phyloP scores from a whole-genome alignment of 2,113 vertebrate species.

The Lanius collurio region DNA sequence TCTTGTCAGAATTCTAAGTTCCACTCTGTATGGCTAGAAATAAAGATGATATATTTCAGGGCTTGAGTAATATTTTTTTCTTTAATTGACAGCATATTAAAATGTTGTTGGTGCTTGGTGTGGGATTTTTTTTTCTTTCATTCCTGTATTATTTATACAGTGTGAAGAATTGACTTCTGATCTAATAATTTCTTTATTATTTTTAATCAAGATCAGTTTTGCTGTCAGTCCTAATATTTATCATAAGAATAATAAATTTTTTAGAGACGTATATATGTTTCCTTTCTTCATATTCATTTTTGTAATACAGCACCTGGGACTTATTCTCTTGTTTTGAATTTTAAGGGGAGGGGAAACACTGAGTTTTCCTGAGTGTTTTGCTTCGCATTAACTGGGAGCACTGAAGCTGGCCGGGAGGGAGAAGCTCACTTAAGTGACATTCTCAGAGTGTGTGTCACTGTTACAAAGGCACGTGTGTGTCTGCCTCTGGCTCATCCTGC shows the following conservation, averaged over 20 bases:
- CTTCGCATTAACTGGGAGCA: background rate
- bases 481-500: background rate
- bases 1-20: background rate
- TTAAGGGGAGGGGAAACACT: background rate
- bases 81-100: background rate
- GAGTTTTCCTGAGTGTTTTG: background rate
- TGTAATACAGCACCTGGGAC: background rate
- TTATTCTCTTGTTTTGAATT: background rate
- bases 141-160: background rate
- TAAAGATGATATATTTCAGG: background rate
- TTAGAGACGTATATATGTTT: background rate
- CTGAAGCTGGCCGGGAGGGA: background rate
- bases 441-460: rapidly evolving
- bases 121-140: background rate
- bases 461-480: background rate
- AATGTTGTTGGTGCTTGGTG: background rate
- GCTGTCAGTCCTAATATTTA: background rate
- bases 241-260: background rate
- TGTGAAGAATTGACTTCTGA: background rate
- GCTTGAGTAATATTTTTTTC: background rate
- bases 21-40: background rate
- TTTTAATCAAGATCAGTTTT: background rate
- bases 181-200: background rate
- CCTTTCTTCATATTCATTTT: background rate
- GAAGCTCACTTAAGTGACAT: background rate